A percentile compares a stretch with the other conserved stretches of the same genome.
Evolutionary conservation across 2,888 invertebrate species (phyloP).

Genomic region (Ormyrus pomaceus): DNA sequence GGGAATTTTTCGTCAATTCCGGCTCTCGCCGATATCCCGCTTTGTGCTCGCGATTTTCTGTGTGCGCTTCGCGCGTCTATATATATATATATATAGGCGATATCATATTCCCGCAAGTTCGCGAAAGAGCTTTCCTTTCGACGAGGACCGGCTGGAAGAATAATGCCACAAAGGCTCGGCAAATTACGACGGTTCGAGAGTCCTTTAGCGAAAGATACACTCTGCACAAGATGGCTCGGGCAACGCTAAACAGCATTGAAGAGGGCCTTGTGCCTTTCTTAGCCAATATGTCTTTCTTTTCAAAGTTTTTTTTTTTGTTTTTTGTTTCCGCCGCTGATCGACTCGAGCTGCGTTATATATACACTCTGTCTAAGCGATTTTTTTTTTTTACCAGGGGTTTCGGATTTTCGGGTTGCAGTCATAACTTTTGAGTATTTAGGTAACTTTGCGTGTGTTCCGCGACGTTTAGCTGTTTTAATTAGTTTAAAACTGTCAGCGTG

Average conservation of each 20-base stretch:
- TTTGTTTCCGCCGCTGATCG: too few species aligned
- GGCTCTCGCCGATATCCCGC: not conserved
- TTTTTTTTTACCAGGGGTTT: too few species aligned
- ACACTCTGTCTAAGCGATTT: too few species aligned
- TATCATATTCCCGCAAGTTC: constrained; percentile 28
- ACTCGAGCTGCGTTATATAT: too few species aligned
- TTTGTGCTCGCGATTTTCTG: too few species aligned
- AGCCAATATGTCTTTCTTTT: not conserved
- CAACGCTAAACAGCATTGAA: constrained; percentile 17
- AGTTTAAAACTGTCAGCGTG: too few species aligned
- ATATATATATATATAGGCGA: not conserved
- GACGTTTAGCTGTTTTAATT: too few species aligned
- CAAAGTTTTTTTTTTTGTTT: too few species aligned
- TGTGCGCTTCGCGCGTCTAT: too few species aligned
- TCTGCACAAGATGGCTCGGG: not conserved
- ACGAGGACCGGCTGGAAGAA: constrained; percentile 7
- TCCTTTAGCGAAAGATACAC: constrained; percentile 25
- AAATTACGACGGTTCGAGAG: constrained; percentile 38
- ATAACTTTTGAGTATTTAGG: too few species aligned
- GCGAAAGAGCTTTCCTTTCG: constrained; percentile 34
- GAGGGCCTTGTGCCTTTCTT: constrained; percentile 9
- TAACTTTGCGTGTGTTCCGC: too few species aligned
- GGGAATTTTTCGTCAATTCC: constrained; percentile 43
- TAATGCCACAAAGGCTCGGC: constrained; percentile 41
- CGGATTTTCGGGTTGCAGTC: too few species aligned